A percentile compares a stretch with the other conserved stretches of the same genome.
phyloP scores from a whole-genome alignment of 2,888 invertebrate genomes.

The Epistrophe eligans region DNA sequence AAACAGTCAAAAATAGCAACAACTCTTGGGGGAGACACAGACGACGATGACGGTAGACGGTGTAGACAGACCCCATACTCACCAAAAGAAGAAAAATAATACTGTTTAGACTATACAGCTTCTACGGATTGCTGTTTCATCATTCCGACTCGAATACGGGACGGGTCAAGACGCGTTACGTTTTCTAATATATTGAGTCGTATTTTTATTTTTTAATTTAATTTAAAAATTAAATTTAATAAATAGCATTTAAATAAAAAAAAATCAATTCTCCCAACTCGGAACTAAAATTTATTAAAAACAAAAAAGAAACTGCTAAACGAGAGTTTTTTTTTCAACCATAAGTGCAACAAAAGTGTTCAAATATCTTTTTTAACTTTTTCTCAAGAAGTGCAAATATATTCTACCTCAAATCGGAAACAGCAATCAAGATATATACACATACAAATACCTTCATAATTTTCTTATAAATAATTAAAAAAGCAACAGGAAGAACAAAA shows the following conservation, averaged over 20 bases:
- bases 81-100: slow-evolving; percentile 29
- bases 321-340: not conserved
- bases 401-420: slow-evolving; percentile 70
- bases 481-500: slow-evolving; percentile 64
- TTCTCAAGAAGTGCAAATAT: slow-evolving; percentile 48
- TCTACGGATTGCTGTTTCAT: slow-evolving; percentile 77
- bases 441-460: not conserved
- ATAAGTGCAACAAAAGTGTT: slow-evolving; percentile 61
- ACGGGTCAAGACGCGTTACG: slow-evolving; percentile 78
- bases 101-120: slow-evolving; percentile 63
- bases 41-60: slow-evolving; percentile 38
- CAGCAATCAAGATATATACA: slow-evolving; percentile 46
- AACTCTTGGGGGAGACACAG: slow-evolving; percentile 65
- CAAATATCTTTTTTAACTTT: slow-evolving; percentile 3
- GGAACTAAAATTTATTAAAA: not conserved
- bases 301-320: not conserved
- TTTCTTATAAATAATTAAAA: slow-evolving; percentile 49
- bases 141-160: slow-evolving; percentile 80
- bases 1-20: slow-evolving; percentile 53
- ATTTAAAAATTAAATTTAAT: slow-evolving; percentile 23
- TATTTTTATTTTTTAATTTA: slow-evolving; percentile 49
- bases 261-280: slow-evolving; percentile 25
- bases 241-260: slow-evolving; percentile 9
- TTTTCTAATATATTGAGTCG: slow-evolving; percentile 44
- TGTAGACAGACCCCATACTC: slow-evolving; percentile 61